Evolutionary conservation across 2,113 vertebrate species (phyloP), one percentile per base, ranked within the genome.

Genomic region (Setophaga kirtlandii): DNA sequence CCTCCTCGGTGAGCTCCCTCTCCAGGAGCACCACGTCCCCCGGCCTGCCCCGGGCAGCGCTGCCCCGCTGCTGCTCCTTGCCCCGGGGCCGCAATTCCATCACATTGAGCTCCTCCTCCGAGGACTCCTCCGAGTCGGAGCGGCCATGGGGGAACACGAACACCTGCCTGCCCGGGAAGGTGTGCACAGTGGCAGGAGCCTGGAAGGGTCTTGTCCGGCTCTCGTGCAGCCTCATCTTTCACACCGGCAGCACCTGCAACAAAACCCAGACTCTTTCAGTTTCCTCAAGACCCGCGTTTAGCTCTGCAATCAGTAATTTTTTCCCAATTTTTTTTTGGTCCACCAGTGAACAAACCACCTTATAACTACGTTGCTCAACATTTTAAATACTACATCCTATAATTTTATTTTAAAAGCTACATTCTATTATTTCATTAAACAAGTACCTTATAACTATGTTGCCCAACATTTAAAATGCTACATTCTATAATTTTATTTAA

Each of bases 151-250:
- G 96, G 94, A 99, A 99, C 97, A 98, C 88, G 31, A 98, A 99
- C 28, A 99, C 97, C n/a, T 99, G 99, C 84, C 98, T 98, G 64
- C 98, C 98, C 0, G 96, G 98, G 64, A 98, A 98, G 83, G 93
- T 98, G 19, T 98, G 98, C 46, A 99, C 94, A 10, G 98, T 94
- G 63, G 98, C 98, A 0, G 99, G 99, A 82, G 99, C 98, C 97
- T 98, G 98, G 95, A 99, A 99, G 76, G 98, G 97, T 89, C 65
- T 96, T 5, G 97, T 90, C 49, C 56, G 65, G n/a, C 83, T 84
- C 77, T 99, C 98, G 31, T 97, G 98, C 56, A 98, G 98, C 94
- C 98, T 98, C 99, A 99, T 99, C 56, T 93, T 98, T 83, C 71
- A 79, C 21, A 55, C 59, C 39, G 10, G 73, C 93, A 93, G 90